Base-by-base conservation (phyloP, 2,888 invertebrate species). In the Vesta saturnalis region DNA sequence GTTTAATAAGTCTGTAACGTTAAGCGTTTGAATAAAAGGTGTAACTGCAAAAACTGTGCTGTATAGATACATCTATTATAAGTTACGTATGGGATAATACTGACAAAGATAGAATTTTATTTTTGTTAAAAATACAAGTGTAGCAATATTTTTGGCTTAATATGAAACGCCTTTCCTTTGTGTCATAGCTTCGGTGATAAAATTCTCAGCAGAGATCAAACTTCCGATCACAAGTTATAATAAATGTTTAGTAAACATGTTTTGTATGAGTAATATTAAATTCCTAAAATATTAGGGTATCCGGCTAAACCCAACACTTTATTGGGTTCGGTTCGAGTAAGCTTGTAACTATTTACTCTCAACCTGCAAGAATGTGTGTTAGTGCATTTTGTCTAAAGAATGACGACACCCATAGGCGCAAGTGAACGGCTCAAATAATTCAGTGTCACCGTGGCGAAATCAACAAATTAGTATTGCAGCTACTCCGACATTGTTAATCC, bases 401-500 rank as follows among this genome's bases (percentile, higher is more conserved):
- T 69, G 70, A 69, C 66, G 68, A 62, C 66, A 64, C 67, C 66
- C 52, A 57, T 57, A 65, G 70, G 64, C 59, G 62, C 47, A 64
- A 68, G 60, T 68, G 61, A 69, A 70, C 72, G 71, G 71, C 73
- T 72, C 75, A 80, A 82, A 84, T 84, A 84, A 83, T 80, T 84
- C 83, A 84, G 79, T 83, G 84, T 84, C 84, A 80, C 80, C 80
- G 79, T 80, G 79, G 80, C 77, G 82, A 83, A 84, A 84, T 83
- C 84, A 84, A 83, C 84, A 83, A 84, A 84, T 84, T 84, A 83
- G 83, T 84, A 83, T 83, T 83, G 82, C 81, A 82, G 81, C 81
- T 82, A 82, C 80, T 82, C 82, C 81, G 80, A 84, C 84, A 83
- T 81, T 78, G 81, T 79, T 84, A 84, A 84, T 83, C 84, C 80